Evolutionary conservation across 2,888 invertebrate species (phyloP), one percentile per base, ranked within the genome.

Genomic region (Andrena fulva): DNA sequence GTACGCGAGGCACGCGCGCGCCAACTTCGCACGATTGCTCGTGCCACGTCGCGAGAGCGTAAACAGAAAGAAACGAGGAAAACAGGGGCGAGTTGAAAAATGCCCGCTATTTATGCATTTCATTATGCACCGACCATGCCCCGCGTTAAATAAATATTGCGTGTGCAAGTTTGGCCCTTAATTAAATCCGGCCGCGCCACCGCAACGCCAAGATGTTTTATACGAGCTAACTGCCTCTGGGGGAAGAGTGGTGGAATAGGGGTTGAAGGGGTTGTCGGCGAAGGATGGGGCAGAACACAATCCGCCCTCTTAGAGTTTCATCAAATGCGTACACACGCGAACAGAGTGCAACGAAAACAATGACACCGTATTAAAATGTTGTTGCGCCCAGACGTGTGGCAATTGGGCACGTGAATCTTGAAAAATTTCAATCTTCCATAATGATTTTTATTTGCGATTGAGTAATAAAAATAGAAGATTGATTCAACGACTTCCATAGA

Each of bases 171-270:
- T 86, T 76, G 71, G 72, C 77, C 67, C 63, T 77, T 77, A 77
- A 86, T 84, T 86, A 83, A 86, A 86, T 74, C 66, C 52, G 12
- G 64, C 50, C 48, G 24, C 27, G 56, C 67, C 66, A 42, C 60
- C 20, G 52, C 64, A 59, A 59, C 69, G 70, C 56, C 66, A 71
- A 77, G 74, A 69, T 48, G 76, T 74, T 82, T 77, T 83, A 62
- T 35, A 42, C 59, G 24, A 31, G 24, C 31, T 24, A 10, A 42
- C 35, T 24, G 60, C 54, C 27, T 27, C 29, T 56, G 24, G 10
- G 54, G 20, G 42, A 64, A 52, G 52, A 33, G 42, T 24, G 16
- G 35, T 12, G 31, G 48, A 67, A 64, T 52, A 63, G 8, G 31
- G 16, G 60, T 50, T 50, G 59, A 35, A 64, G 48, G 52, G 56